Conservation (phyloP, 2,113 vertebrate species). For the Ailuropoda melanoleuca region DNA sequence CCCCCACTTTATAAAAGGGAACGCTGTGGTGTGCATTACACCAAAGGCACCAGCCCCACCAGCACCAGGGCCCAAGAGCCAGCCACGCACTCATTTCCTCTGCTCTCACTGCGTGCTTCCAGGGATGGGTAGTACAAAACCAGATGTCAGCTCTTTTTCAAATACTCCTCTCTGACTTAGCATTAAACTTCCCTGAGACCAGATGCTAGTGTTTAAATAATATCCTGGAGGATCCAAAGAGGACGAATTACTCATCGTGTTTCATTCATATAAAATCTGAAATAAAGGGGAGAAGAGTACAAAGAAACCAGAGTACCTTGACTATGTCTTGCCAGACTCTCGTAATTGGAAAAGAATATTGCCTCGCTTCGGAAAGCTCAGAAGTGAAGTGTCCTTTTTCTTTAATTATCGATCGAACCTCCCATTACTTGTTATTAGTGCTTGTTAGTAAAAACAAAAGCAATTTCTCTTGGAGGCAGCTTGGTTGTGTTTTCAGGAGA, state of each 20-base stretch:
- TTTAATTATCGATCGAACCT: conserved; percentile 40
- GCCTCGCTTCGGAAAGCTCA: neutral
- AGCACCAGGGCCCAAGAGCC: neutral
- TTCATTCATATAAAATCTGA: conserved; percentile 56
- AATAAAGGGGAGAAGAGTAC: conserved; percentile 36
- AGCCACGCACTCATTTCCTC: neutral
- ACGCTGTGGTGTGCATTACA: neutral
- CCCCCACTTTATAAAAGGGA: conserved; percentile 30
- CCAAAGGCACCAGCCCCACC: neutral
- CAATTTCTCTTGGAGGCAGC: conserved; percentile 43
- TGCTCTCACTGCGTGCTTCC: neutral
- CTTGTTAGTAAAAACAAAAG: conserved; percentile 49
- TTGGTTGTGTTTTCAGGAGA: conserved; percentile 47
- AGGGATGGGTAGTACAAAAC: conserved; percentile 37
- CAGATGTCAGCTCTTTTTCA: conserved; percentile 64
- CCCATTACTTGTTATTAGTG: conserved; percentile 60
- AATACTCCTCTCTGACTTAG: conserved; percentile 66
- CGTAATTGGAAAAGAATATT: neutral
- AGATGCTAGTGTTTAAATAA: conserved; percentile 67
- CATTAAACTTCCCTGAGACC: conserved; percentile 57
- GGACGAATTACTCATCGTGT: conserved; percentile 63
- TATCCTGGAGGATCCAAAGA: conserved; percentile 62
- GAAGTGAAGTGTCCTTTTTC: neutral
- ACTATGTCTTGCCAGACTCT: conserved; percentile 23
- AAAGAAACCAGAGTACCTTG: conserved; percentile 43